These are phyloP conservation scores for Drosophila navojoa DNA, from an alignment of 1,140 invertebrate species.

Conservation along the genomic window DNA sequence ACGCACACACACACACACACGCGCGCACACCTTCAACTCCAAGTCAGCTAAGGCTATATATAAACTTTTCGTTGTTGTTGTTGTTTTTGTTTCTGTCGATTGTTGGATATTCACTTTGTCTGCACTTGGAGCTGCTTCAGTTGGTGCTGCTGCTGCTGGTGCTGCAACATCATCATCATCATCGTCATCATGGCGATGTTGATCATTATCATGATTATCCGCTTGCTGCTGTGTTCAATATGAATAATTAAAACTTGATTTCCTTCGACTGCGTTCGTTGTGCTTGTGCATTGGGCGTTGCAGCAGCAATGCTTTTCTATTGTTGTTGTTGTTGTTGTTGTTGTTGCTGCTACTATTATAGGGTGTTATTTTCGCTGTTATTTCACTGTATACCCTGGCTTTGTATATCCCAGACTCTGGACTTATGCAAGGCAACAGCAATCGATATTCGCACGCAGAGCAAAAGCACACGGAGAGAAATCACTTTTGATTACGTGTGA, in stretches of 20 bases:
- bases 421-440: conserved; percentile 82
- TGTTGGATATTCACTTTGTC: conserved; percentile 48
- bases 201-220: conserved; percentile 11
- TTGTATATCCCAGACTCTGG: conserved; percentile 61
- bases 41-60: conserved; percentile 44
- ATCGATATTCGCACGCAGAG: conserved; percentile 71
- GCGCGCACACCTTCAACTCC: conserved; percentile 37
- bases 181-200: conserved; percentile 10
- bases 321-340: not conserved
- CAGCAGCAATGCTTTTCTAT: not conserved
- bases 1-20: conserved; percentile 46
- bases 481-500: conserved; percentile 21
- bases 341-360: not conserved
- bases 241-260: conserved; percentile 69
- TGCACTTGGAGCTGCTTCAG: conserved; percentile 16
- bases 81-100: conserved; percentile 42
- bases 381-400: conserved; percentile 25
- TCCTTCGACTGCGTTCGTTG: conserved; percentile 44
- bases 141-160: conserved; percentile 32
- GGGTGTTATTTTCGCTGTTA: conserved; percentile 15
- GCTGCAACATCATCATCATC: conserved; percentile 30
- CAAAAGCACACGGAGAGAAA: conserved; percentile 37
- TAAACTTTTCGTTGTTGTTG: conserved; percentile 40
- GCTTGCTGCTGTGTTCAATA: conserved; percentile 22
- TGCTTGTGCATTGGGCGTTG: conserved; percentile 47